Conservation (phyloP, 2,797 vertebrate genomes). For the Huso huso region DNA sequence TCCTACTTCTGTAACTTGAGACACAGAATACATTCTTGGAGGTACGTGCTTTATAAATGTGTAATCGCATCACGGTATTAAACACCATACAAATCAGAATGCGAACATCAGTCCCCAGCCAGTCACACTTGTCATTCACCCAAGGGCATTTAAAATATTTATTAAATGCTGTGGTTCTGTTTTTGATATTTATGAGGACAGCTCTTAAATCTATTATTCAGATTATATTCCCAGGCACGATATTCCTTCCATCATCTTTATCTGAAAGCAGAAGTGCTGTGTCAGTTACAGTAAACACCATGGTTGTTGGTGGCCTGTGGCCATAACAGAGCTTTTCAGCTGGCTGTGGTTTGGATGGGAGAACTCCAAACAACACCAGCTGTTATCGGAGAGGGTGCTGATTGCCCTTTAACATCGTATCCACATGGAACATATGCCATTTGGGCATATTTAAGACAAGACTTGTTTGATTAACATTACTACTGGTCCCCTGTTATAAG, state of each 20-base stretch:
- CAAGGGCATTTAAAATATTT: conserved; percentile 7
- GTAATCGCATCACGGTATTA: background rate
- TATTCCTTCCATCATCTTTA: conserved; percentile 30
- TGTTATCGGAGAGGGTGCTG: too few relatives aligned
- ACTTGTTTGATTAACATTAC: too few relatives aligned
- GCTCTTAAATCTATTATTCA: conserved; percentile 19
- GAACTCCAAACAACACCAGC: too few relatives aligned
- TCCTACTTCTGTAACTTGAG: too few relatives aligned
- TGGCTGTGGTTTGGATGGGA: too few relatives aligned
- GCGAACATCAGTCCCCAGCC: background rate
- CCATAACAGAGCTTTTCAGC: background rate
- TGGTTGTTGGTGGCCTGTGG: conserved; percentile 36
- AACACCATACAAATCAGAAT: conserved; percentile 1
- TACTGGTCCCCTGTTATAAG: too few relatives aligned
- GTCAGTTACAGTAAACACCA: conserved; percentile 35
- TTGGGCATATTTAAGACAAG: too few relatives aligned
- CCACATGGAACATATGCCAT: too few relatives aligned
- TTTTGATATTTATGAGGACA: conserved; percentile 13
- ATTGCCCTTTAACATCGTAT: too few relatives aligned
- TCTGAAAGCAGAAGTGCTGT: conserved; percentile 7
- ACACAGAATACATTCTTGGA: too few relatives aligned
- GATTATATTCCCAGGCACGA: conserved; percentile 32
- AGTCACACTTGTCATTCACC: background rate
- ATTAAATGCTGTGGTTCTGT: background rate
- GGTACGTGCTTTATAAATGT: too few relatives aligned